phyloP scores from a whole-genome alignment of 2,113 vertebrate species.

The Colius striatus region DNA sequence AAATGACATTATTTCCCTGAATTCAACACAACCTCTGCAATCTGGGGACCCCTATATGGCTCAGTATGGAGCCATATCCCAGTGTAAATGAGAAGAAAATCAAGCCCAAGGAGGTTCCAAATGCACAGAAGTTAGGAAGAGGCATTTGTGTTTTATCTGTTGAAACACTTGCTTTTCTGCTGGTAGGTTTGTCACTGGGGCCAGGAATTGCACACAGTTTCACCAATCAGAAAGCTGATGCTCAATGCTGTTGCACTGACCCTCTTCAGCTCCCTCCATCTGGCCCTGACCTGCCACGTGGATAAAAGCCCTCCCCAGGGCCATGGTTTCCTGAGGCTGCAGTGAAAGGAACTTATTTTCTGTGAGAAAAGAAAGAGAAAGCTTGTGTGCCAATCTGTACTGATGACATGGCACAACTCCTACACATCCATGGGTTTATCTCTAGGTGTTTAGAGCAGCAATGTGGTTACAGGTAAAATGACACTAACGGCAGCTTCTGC shows the following conservation, averaged over 20 bases:
- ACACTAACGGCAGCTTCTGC: rapidly evolving
- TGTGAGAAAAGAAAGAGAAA: not conserved
- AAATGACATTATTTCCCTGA: not conserved
- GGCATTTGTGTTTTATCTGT: not conserved
- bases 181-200: not conserved
- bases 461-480: not conserved
- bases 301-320: no score
- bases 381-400: rapidly evolving
- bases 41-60: not conserved
- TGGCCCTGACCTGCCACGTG: not conserved
- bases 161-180: not conserved
- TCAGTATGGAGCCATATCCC: rapidly evolving
- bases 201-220: not conserved
- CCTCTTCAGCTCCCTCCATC: rapidly evolving
- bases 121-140: rapidly evolving
- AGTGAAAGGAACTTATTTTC: not conserved
- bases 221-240: no score
- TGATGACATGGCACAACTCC: not conserved
- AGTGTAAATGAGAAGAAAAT: not conserved
- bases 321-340: not conserved
- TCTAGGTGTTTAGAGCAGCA: rapidly evolving
- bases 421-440: not conserved
- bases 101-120: rapidly evolving
- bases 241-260: rapidly evolving
- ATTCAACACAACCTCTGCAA: not conserved